phyloP scores from a whole-genome alignment of 2,888 invertebrate genomes.

The Lordiphosa fenestrarum region DNA sequence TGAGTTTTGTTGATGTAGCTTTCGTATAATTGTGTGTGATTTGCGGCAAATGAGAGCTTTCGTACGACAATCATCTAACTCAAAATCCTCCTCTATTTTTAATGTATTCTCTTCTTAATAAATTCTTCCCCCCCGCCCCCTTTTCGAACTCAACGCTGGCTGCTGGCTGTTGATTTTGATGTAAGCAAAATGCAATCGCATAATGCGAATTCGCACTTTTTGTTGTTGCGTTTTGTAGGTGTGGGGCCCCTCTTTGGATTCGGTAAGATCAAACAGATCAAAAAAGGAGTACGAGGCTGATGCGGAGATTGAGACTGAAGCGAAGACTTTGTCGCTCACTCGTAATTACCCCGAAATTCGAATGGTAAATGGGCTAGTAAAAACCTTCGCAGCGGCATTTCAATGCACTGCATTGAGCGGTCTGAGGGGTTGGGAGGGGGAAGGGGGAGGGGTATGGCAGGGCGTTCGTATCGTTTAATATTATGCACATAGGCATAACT shows the following conservation, averaged over 20 bases:
- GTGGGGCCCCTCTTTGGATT: constrained; percentile 4
- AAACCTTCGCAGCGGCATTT: constrained; percentile 3
- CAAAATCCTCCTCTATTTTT: too few relatives aligned
- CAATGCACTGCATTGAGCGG: too few relatives aligned
- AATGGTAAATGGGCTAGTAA: constrained; percentile 6
- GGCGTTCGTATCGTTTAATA: constrained; percentile 6
- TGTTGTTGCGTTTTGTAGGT: constrained; percentile 1
- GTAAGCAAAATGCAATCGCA: not conserved
- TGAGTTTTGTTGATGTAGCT: too few relatives aligned
- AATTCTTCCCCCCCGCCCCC: too few relatives aligned
- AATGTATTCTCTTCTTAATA: too few relatives aligned
- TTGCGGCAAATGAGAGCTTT: too few relatives aligned
- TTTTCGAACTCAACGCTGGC: too few relatives aligned
- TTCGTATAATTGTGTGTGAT: too few relatives aligned
- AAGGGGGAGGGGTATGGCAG: not conserved
- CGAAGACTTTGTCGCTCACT: constrained; percentile 7
- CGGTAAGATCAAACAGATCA: constrained; percentile 34
- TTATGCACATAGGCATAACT: constrained; percentile 16
- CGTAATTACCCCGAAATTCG: constrained; percentile 13
- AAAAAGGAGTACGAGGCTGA: constrained; percentile 4
- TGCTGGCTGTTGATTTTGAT: too few relatives aligned
- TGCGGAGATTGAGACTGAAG: not conserved
- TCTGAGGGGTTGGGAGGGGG: not conserved
- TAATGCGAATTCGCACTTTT: not conserved
- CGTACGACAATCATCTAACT: too few relatives aligned